Base-by-base conservation (phyloP, 2,113 vertebrate genomes). In the Larimichthys polyactis region DNA sequence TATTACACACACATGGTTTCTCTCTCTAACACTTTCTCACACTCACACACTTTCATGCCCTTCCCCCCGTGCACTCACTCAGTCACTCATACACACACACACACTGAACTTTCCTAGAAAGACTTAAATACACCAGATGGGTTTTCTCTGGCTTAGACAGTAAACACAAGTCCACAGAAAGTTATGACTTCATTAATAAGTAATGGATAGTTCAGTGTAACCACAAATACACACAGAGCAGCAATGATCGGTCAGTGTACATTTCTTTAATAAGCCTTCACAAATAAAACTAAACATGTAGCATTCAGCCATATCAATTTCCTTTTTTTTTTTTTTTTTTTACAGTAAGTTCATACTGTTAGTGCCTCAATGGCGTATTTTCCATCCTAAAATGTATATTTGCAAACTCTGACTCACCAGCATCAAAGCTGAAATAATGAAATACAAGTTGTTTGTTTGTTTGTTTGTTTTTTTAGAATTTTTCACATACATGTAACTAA, bases 371-470 rank as follows among this genome's bases (percentile, higher is more conserved):
- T 88, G 87, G 79, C 75, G 52, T 82, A 36, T 85, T 89, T 85
- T 81, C 29, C 63, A 88, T 87, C 74, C 88, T 71, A 64, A 89
- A 91, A 90, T 79, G 77, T 83, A 84, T 74, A 89, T 92, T 90
- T 83, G 87, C 86, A 88, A 94, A 96, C 95, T 95, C 94, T 95
- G 94, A 95, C 95, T 95, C 92, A 90, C 95, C 96, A 91, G 95
- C 96, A 96, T 95, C 95, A 96, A 96, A 96, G 95, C 94, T 95
- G 91, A 93, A 93, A 93, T 81, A 78, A 82, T 84, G 87, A 89
- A 88, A 89, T 83, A 91, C 76, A 89, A 57, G 40, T 29, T 27
- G 27, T 27, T 75, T 44, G 43, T 44, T 46, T 36, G 32, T 32
- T 32, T 32, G 32, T 36, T 8, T 36, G 27, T 36, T 79, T 71